These are phyloP conservation scores for Tuberolachnus salignus DNA, from an alignment of 2,888 invertebrate species.

Conservation along the genomic window DNA sequence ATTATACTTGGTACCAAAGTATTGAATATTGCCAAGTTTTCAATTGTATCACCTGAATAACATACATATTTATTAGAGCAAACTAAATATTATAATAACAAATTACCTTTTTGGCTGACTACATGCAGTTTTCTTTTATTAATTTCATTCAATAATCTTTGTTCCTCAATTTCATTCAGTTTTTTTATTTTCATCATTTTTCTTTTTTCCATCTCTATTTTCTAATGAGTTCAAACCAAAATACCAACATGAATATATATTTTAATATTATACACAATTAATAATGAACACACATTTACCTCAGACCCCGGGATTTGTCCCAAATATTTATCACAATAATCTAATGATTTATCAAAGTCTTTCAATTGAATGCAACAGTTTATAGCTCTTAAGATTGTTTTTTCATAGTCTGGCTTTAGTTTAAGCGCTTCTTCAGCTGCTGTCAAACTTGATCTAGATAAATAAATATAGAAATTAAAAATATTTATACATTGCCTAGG, in stretches of 20 bases:
- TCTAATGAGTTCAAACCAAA: conserved; percentile 61
- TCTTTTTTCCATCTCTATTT: conserved; percentile 67
- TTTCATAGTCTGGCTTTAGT: conserved; percentile 76
- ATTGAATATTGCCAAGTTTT: conserved; percentile 27
- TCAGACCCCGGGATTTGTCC: conserved; percentile 65
- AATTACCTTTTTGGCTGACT: conserved; percentile 61
- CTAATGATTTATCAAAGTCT: conserved; percentile 74
- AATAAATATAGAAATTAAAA: not conserved
- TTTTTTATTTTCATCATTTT: conserved; percentile 65
- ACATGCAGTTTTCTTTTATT: conserved; percentile 63
- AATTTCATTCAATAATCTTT: conserved; percentile 64
- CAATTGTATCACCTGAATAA: conserved; percentile 27
- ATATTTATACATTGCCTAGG: not conserved
- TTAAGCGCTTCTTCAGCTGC: conserved; percentile 82
- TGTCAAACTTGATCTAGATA: conserved; percentile 71
- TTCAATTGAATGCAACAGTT: conserved; percentile 73
- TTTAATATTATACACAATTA: conserved; percentile 24
- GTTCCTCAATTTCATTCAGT: conserved; percentile 64
- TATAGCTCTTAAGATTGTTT: conserved; percentile 78
- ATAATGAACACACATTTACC: conserved; percentile 61
- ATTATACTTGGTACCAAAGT: conserved; percentile 72
- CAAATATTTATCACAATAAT: conserved; percentile 75
- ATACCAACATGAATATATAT: not conserved
- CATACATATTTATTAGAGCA: not conserved
- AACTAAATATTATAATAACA: not conserved